A percentile compares a stretch with the other conserved stretches of the same genome.
Conservation (phyloP, 2,888 invertebrate species). For the Trichogramma evanescens region DNA sequence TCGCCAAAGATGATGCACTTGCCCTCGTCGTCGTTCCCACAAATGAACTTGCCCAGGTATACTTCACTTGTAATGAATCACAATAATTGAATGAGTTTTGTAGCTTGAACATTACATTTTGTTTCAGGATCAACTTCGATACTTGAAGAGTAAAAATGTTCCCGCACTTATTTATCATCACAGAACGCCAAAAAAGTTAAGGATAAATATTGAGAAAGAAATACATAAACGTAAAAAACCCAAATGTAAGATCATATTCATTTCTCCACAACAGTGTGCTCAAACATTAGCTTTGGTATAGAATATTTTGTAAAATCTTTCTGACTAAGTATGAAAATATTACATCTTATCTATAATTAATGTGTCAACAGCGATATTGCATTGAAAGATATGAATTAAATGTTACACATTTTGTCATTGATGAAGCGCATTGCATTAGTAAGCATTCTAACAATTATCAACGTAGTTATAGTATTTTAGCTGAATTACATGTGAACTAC, state of each 20-base stretch:
- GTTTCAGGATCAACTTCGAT: slow-evolving; percentile 81
- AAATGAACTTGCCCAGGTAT: slow-evolving; percentile 79
- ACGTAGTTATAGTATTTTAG: too few relatives aligned
- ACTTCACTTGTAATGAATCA: neutral
- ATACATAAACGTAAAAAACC: slow-evolving; percentile 60
- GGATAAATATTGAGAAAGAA: slow-evolving; percentile 61
- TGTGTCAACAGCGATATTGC: slow-evolving; percentile 13
- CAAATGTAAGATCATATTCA: slow-evolving; percentile 80
- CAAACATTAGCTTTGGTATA: slow-evolving; percentile 48
- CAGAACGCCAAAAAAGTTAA: slow-evolving; percentile 71
- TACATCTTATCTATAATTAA: neutral
- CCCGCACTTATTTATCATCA: slow-evolving; percentile 87
- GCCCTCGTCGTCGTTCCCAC: slow-evolving; percentile 95
- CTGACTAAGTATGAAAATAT: neutral
- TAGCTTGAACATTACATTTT: neutral
- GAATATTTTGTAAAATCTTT: slow-evolving; percentile 1
- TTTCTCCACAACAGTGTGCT: slow-evolving; percentile 94
- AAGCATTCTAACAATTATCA: slow-evolving; percentile 33
- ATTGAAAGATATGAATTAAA: neutral
- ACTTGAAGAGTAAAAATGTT: slow-evolving; percentile 69
- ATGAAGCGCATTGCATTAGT: slow-evolving; percentile 97
- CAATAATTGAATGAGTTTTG: neutral
- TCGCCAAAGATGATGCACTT: slow-evolving; percentile 69
- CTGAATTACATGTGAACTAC: too few relatives aligned
- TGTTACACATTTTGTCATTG: slow-evolving; percentile 76